Conservation (phyloP, 2,797 vertebrate species). For the Glyptemys insculpta region DNA sequence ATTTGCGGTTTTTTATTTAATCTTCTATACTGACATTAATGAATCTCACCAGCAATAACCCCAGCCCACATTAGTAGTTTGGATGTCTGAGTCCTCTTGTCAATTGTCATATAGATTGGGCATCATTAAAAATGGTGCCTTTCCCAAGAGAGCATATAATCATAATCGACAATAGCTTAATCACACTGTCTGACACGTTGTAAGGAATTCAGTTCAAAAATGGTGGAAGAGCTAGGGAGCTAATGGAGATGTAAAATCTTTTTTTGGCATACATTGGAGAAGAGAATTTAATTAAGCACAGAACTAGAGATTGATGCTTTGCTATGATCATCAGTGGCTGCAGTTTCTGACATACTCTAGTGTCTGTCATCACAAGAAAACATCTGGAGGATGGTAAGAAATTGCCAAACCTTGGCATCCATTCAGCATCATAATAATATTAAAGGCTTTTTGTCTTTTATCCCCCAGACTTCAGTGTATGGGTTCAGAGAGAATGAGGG, state of each 20-base stretch:
- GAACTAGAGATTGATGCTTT: neutral
- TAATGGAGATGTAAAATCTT: neutral
- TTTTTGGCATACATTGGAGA: neutral
- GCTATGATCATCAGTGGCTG: neutral
- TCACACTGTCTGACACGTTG: accelerated
- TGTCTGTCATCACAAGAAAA: slow-evolving; percentile 1
- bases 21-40: slow-evolving; percentile 12
- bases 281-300: neutral
- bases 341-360: neutral
- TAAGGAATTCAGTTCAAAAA: neutral
- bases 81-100: neutral
- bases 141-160: neutral
- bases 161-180: neutral
- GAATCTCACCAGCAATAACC: neutral
- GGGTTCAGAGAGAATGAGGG: neutral
- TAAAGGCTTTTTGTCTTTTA: slow-evolving; percentile 34
- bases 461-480: slow-evolving; percentile 1
- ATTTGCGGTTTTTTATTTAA: neutral
- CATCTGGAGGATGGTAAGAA: neutral
- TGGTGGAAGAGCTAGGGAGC: neutral
- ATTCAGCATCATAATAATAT: neutral
- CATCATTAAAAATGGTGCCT: neutral
- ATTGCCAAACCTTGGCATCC: neutral
- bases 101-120: neutral
- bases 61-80: neutral